phyloP scores from a whole-genome alignment of 2,797 vertebrate genomes.

The Anguilla marmorata region DNA sequence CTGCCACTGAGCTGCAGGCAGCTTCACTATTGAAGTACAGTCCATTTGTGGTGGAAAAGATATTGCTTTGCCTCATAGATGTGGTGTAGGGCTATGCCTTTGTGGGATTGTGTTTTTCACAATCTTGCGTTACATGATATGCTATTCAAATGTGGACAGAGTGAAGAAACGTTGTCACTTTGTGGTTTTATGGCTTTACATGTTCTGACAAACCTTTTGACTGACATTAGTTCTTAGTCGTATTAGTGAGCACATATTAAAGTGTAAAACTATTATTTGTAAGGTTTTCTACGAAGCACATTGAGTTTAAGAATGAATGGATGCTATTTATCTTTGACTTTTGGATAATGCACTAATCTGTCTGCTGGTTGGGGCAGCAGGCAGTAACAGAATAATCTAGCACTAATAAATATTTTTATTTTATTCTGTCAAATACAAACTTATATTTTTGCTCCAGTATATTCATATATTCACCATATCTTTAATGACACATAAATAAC shows the following conservation, averaged over 20 bases:
- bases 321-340: background rate
- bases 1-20: background rate
- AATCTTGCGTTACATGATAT: background rate
- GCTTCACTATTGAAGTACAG: background rate
- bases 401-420: background rate
- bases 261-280: background rate
- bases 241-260: background rate
- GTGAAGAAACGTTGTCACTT: background rate
- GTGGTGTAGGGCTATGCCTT: background rate
- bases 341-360: background rate
- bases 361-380: background rate
- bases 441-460: background rate
- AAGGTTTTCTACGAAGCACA: background rate
- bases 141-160: constrained; percentile 1
- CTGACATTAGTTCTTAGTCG: background rate
- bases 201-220: constrained; percentile 1
- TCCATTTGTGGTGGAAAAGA: background rate
- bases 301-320: background rate
- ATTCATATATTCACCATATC: background rate
- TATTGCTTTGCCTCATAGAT: background rate
- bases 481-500: no score
- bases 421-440: background rate
- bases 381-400: background rate
- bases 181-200: background rate
- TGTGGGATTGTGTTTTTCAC: background rate